Evolutionary conservation across 1,140 invertebrate genomes (phyloP), one percentile per base, ranked within the genome.

Genomic region (Brachionus rubens): DNA sequence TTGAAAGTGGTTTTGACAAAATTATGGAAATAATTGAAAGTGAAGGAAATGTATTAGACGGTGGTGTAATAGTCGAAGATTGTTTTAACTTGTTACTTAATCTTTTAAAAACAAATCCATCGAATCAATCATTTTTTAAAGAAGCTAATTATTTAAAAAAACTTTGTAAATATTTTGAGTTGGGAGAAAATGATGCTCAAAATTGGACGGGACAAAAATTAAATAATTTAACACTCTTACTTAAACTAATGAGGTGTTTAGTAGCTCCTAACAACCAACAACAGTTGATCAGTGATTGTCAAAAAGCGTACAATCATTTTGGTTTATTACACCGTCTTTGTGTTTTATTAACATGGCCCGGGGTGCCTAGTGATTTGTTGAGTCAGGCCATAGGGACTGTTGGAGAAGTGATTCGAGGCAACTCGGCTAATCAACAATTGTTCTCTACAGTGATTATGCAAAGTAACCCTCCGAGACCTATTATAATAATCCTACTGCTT

Each of bases 71-170:
- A 3, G 96, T 99, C 3, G 94, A 98, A 88, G 97, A 99, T 85
- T 98, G 95, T 85, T 85, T 99, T 0, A 86, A 93, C n/a, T 86
- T 99, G 5, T 91, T 99, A 88, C 85, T 97, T 30, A 98, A 96
- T 86, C 86, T 99, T 56, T 84, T 99, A 1, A 90, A 91, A 80
- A 95, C 94, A 80, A 99, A 99, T 82, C 89, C 91, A 4, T 97
- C 94, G 76, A 99, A 99, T 87, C 95, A 98, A 82, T 97, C 94
- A 81, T 96, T 96, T 82, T 99, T 99, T 81, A 94, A 96, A 86
- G 97, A 99, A 88, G 94, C 90, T 86, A 87, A 82, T 81, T 96
- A 94, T 81, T 94, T 98, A 78, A 92, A 95, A 81, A 89, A 89
- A 78, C 85, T 98, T 78, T 86, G 91, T 2, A 91, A 90, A 56